Evolutionary conservation across 2,797 vertebrate species (phyloP).

Genomic region (Eleutherodactylus coqui): DNA sequence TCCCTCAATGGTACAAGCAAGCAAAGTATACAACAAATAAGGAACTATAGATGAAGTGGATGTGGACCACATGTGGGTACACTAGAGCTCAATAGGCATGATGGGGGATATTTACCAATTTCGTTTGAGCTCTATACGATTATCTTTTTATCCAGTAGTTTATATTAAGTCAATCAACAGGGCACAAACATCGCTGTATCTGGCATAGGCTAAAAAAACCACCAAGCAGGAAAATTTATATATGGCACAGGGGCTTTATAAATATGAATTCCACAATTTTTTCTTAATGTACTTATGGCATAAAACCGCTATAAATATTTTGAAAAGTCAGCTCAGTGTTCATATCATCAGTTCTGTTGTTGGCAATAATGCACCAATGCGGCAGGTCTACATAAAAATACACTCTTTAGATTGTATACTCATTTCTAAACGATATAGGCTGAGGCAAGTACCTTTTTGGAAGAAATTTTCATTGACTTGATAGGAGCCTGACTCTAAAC

Average conservation of each 20-base stretch:
- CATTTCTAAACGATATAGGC: background rate
- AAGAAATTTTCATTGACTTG: slow-evolving; percentile 93
- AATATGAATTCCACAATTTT: no score
- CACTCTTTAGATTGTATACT: background rate
- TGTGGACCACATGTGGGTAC: background rate
- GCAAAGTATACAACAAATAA: no score
- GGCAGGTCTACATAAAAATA: background rate
- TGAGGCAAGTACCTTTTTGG: slow-evolving; percentile 89
- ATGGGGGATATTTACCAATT: background rate
- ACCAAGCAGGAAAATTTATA: background rate
- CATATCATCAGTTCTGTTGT: background rate
- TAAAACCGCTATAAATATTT: background rate
- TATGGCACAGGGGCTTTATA: no score
- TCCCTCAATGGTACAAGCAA: no score
- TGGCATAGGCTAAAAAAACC: background rate
- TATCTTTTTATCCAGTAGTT: background rate
- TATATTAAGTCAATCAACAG: background rate
- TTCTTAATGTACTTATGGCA: background rate
- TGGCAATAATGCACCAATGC: background rate
- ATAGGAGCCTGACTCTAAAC: slow-evolving; percentile 87
- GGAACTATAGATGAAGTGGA: background rate
- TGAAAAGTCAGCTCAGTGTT: background rate
- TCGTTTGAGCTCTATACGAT: background rate
- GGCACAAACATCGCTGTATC: background rate
- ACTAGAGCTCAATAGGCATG: background rate